Evolutionary conservation across 2,888 invertebrate genomes (phyloP).

Genomic region (Leptinotarsa rubiginosa): DNA sequence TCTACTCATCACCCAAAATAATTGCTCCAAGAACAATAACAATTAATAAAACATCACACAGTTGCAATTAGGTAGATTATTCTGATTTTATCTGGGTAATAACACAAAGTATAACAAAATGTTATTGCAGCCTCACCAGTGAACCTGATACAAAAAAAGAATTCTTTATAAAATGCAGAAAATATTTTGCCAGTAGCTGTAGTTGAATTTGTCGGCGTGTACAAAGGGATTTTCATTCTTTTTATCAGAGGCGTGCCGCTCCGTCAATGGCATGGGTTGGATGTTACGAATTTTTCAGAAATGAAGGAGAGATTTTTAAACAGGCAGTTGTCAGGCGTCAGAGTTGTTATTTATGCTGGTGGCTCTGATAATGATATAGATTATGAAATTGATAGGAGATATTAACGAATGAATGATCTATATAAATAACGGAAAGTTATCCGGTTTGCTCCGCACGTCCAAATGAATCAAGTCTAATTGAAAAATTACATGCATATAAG

Average conservation of each 20-base stretch:
- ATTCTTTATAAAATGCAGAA: constrained; percentile 47
- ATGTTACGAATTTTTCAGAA: constrained; percentile 8
- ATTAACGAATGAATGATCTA: background rate
- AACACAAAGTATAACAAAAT: constrained; percentile 37
- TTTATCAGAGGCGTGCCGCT: constrained; percentile 36
- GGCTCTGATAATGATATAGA: background rate
- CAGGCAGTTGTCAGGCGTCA: background rate
- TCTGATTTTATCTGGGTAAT: constrained; percentile 43
- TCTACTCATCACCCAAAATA: constrained; percentile 31
- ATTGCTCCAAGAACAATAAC: constrained; percentile 42
- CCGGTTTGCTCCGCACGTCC: no score
- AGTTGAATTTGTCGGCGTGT: constrained; percentile 54
- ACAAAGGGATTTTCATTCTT: constrained; percentile 49
- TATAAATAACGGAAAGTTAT: background rate
- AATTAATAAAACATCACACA: constrained; percentile 47
- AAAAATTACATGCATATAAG: no score
- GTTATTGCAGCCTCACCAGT: constrained; percentile 20
- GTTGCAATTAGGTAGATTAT: constrained; percentile 41
- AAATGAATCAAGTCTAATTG: no score
- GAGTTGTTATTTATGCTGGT: background rate
- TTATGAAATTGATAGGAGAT: background rate
- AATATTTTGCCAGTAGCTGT: constrained; percentile 57
- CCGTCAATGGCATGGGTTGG: constrained; percentile 2
- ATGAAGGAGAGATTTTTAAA: constrained; percentile 9
- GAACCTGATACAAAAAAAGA: constrained; percentile 33